These are phyloP conservation scores for Hyles euphorbiae DNA, from an alignment of 1,140 invertebrate genomes.

Conservation along the genomic window DNA sequence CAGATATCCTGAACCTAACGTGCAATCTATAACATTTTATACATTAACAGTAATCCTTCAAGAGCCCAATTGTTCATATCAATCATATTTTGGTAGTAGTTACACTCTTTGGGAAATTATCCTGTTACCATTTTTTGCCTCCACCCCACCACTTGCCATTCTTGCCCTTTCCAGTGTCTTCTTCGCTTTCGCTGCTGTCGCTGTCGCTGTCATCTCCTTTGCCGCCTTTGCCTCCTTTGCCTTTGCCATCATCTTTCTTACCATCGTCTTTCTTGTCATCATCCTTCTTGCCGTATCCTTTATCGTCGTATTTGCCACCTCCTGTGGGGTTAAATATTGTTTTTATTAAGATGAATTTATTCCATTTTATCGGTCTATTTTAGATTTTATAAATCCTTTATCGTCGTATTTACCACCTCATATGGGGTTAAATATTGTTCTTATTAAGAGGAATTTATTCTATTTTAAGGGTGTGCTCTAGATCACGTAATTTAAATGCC, in stretches of 20 bases:
- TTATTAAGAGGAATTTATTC: too few relatives aligned
- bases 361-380: too few relatives aligned
- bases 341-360: too few relatives aligned
- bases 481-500: too few relatives aligned
- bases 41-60: too few relatives aligned
- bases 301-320: conserved; percentile 5
- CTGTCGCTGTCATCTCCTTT: not conserved
- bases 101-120: not conserved
- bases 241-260: conserved; percentile 9
- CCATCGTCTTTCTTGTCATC: not conserved
- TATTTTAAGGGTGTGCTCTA: too few relatives aligned
- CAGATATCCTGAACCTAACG: too few relatives aligned
- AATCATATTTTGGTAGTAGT: not conserved
- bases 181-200: not conserved
- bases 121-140: not conserved
- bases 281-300: conserved; percentile 5
- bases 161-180: not conserved
- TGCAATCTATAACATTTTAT: too few relatives aligned
- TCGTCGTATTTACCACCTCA: too few relatives aligned
- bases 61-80: too few relatives aligned
- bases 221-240: not conserved
- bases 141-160: not conserved
- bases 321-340: not conserved
- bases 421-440: too few relatives aligned
- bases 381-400: too few relatives aligned